phyloP scores from a whole-genome alignment of 2,113 vertebrate species.

The Leptobrachium leishanense region DNA sequence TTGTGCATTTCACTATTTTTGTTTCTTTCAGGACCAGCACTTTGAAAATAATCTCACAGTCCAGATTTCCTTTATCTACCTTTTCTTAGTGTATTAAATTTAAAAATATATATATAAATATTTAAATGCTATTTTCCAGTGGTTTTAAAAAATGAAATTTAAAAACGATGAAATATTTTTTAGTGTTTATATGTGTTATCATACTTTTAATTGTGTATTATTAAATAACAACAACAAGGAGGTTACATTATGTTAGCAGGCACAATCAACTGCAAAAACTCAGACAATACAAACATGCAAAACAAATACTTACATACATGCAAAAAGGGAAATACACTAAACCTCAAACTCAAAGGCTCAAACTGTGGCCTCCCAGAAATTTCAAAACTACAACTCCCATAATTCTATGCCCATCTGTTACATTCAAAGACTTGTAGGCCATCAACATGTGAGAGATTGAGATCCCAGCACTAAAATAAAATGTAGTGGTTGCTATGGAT shows the following conservation, averaged over 20 bases:
- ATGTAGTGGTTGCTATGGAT: too few relatives aligned
- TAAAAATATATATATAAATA: slow-evolving; percentile 51
- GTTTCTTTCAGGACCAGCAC: too few relatives aligned
- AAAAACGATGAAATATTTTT: background rate
- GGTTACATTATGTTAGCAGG: slow-evolving; percentile 68
- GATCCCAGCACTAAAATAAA: too few relatives aligned
- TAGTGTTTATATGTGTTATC: background rate
- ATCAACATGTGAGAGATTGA: too few relatives aligned
- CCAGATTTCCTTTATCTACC: slow-evolving; percentile 57
- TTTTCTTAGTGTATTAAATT: slow-evolving; percentile 24
- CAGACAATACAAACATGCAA: background rate
- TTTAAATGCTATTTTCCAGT: slow-evolving; percentile 40
- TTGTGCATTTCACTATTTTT: too few relatives aligned
- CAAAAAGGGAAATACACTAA: too few relatives aligned
- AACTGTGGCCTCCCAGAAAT: too few relatives aligned
- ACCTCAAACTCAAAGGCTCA: too few relatives aligned
- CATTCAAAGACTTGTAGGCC: too few relatives aligned
- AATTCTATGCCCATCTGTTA: too few relatives aligned
- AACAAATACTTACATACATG: too few relatives aligned
- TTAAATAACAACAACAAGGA: slow-evolving; percentile 45
- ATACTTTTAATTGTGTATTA: background rate
- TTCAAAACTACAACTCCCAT: too few relatives aligned
- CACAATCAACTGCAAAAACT: slow-evolving; percentile 64
- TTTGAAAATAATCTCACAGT: slow-evolving; percentile 77
- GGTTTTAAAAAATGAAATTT: background rate